Evolutionary conservation across 2,888 invertebrate genomes (phyloP), one percentile per base, ranked within the genome.

Genomic region (Parnassius orleans): DNA sequence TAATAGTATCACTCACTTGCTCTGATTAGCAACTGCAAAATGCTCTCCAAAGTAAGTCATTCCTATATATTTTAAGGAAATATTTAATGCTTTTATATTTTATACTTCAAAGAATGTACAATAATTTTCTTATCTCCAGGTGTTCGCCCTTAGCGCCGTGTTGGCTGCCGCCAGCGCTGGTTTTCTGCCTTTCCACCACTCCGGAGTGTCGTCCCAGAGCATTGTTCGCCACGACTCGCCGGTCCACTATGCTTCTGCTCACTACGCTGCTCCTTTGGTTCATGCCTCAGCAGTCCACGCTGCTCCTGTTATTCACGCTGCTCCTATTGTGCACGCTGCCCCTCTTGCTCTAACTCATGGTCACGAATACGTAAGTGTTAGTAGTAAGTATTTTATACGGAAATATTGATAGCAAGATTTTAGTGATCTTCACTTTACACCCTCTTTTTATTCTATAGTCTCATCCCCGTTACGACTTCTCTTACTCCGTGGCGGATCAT

Each of bases 391-490:
- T 46, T 52, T 10, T 15, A 67, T 15, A 33, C 33, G 11, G 11
- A 10, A n/a, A 46, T n/a, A 2, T 46, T 46, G 11, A n/a, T 46
- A n/a, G 46, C n/a, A 11, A 46, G 10, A n/a, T 12, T 12, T 46
- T 12, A 11, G 10, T 46, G n/a, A 46, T 46, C n/a, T 5, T 3
- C 33, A 33, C 7, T 33, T 33, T 7, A 33, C 33, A 46, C 9
- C 12, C n/a, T 46, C 9, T n/a, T 46, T 46, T 46, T 46, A 11
- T 46, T 46, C 3, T 69, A 10, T 78, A 93, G 93, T 87, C 93
- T 51, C 93, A 93, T 81, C 93, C 93, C 64, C 93, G 92, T 82
- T 93, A 94, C 84, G 91, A 93, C 75, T 93, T 93, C 83, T 86
- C 93, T 15, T 93, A 93, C 83, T 93, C 93, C 68, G 93, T 93